Evolutionary conservation across 2,797 vertebrate species (phyloP).

Genomic region (Naso thynnoides): DNA sequence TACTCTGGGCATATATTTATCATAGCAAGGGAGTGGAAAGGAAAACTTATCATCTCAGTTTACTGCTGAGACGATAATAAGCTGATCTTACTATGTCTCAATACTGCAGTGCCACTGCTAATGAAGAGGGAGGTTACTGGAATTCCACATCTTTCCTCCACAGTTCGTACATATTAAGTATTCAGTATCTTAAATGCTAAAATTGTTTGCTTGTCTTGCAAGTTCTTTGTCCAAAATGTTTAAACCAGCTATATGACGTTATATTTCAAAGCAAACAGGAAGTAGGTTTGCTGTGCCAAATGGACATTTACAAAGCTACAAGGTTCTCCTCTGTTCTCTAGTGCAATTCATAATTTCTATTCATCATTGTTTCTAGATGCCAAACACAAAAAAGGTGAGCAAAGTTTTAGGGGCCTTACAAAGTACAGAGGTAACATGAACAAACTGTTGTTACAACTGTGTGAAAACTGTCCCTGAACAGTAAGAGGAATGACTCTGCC

Average conservation of each 20-base stretch:
- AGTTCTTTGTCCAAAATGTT: constrained; percentile 5
- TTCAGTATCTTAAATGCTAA: not conserved
- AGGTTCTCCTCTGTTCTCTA: constrained; percentile 2
- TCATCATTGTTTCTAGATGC: not conserved
- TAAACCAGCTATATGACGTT: constrained; percentile 4
- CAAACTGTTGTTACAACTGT: not conserved
- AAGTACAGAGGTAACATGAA: not conserved
- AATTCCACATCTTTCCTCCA: not conserved
- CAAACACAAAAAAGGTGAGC: constrained; percentile 3
- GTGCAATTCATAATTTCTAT: not conserved
- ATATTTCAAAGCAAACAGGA: constrained; percentile 5
- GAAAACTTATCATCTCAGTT: not conserved
- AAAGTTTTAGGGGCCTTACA: not conserved
- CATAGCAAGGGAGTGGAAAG: not conserved
- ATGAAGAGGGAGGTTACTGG: not conserved
- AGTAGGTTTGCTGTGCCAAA: not conserved
- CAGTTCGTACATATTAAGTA: not conserved
- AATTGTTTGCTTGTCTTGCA: not conserved
- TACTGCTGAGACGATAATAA: too few relatives aligned
- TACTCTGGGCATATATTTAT: not conserved
- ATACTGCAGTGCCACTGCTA: not conserved
- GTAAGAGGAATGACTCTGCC: not conserved
- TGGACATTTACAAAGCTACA: constrained; percentile 10
- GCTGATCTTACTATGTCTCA: not conserved
- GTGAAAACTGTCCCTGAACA: not conserved